Base-by-base conservation (phyloP, 2,888 invertebrate species). In the Euplagia quadripunctaria region DNA sequence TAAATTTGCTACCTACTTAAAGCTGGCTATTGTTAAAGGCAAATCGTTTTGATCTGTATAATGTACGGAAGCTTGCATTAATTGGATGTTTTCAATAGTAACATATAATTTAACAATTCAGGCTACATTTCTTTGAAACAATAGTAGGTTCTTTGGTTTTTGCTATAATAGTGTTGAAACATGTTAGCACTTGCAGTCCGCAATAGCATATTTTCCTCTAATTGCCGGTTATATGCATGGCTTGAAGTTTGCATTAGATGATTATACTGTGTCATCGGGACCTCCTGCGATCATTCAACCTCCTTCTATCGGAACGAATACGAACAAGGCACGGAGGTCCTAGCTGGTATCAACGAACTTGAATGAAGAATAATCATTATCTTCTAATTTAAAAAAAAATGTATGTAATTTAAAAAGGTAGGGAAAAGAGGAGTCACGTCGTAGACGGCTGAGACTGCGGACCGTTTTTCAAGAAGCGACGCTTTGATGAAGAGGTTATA, bases 41-140 rank as follows among this genome's bases (percentile, higher is more conserved):
- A 72, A 72, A 61, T 42, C 55, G 68, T 78, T 69, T 67, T 66
- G 66, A 64, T 72, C 17, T 70, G 68, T 67, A 71, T 78, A 69
- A 67, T 69, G 63, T 75, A 74, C 72, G 73, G 80, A 80, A 81
- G 80, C 73, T 68, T 43, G 8, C 58, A 67, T 71, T 80, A 79
- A 79, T 79, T 75, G 70, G 61, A 17, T 69, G 71, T 79, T 76
- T 75, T 72, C 51, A 72, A 71, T 65, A 64, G 58, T 63, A 78
- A 41, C 64, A 42, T 81, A 58, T 75, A 72, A 78, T 80, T 81
- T 71, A 68, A 64, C 14, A 51, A 31, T 65, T 66, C 43, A 58
- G 55, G 63, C 51, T 71, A 63, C 49, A 52, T 68, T 66, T 70
- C 65, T 70, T 75, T 64, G 20, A 70, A 79, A 81, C 82, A 80